A percentile compares a stretch with the other conserved stretches of the same genome.
phyloP scores from a whole-genome alignment of 2,113 vertebrate genomes.

The Notiomystis cincta region DNA sequence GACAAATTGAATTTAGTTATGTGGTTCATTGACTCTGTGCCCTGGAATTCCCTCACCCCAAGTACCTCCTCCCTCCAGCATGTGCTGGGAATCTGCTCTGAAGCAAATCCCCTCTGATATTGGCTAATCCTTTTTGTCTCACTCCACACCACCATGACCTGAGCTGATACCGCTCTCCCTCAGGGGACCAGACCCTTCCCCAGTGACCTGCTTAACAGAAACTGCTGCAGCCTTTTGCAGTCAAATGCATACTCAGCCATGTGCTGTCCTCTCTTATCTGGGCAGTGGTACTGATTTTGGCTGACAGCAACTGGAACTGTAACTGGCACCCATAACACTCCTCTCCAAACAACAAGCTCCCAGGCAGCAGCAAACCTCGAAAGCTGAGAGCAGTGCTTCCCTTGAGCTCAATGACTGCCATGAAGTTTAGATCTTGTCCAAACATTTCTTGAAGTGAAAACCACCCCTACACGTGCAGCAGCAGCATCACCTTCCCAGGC shows the following conservation, averaged over 20 bases:
- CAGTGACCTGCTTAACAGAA: not conserved
- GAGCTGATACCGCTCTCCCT: not conserved
- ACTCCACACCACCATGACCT: not conserved
- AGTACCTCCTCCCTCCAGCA: slow-evolving; percentile 3
- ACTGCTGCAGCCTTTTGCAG: not conserved
- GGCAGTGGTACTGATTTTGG: not conserved
- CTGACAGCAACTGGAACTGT: not conserved
- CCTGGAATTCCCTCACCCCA: slow-evolving; percentile 49
- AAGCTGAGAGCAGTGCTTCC: not conserved
- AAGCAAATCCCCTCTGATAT: slow-evolving; percentile 36
- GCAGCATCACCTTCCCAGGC: not conserved
- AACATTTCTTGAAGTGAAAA: not conserved
- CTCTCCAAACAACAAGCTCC: not conserved
- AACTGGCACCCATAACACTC: not conserved
- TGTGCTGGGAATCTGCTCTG: slow-evolving; percentile 37
- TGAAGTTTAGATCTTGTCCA: not conserved
- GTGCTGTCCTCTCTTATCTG: not conserved
- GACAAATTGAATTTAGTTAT: slow-evolving; percentile 34
- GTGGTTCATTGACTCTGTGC: slow-evolving; percentile 34
- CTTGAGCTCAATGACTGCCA: not conserved
- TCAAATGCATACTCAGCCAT: not conserved
- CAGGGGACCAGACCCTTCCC: not conserved
- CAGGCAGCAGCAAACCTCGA: not conserved
- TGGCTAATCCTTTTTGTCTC: slow-evolving; percentile 18
- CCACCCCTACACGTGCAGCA: not conserved